Base-by-base conservation (phyloP, 2,113 vertebrate species). In the Megalops atlanticus region DNA sequence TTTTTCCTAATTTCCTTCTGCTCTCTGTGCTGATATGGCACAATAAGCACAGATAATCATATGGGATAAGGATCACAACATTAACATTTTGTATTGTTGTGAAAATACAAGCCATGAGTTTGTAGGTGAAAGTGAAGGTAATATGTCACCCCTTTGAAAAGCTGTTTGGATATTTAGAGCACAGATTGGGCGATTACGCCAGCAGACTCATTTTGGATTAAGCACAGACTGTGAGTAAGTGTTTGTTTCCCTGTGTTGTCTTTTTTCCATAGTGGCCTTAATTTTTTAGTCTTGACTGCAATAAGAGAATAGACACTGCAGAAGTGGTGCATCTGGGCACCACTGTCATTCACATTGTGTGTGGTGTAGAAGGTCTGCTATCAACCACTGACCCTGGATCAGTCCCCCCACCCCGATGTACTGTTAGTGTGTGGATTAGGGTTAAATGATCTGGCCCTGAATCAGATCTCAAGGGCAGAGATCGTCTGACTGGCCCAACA, bases 91-190 rank as follows among this genome's bases (percentile, higher is more conserved):
- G 18, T 11, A 2, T 49, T 49, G 5, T 49, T 45, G 43, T 45
- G 7, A 45, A 45, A 45, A 14, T 14, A 45, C 43, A 45, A 45
- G 2, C 21, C n/a, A 24, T 58, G 18, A 58, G 52, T n/a, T 24
- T 31, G 8, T 64, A 31, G n/a, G 58, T 12, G n/a, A 33, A 58
- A 64, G 36, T 83, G 79, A 76, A 86, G 78, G 85, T 78, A 12
- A 77, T 47, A 74, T 38, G 41, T 78, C 72, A 77, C n/a, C 49
- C 84, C 79, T 70, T 84, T 83, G 80, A 47, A 74, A 84, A 77
- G 77, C 84, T 31, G 75, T 79, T 49, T 39, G 21, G n/a, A 38
- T 82, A 41, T 84, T 82, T 45, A 78, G 49, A 16, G 58, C 79
- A 74, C 5, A 27, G 4, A 77, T 76, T 81, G 80, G 76, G 73